Base-by-base conservation (phyloP, 2,888 invertebrate species). In the Ichneumon xanthorius region DNA sequence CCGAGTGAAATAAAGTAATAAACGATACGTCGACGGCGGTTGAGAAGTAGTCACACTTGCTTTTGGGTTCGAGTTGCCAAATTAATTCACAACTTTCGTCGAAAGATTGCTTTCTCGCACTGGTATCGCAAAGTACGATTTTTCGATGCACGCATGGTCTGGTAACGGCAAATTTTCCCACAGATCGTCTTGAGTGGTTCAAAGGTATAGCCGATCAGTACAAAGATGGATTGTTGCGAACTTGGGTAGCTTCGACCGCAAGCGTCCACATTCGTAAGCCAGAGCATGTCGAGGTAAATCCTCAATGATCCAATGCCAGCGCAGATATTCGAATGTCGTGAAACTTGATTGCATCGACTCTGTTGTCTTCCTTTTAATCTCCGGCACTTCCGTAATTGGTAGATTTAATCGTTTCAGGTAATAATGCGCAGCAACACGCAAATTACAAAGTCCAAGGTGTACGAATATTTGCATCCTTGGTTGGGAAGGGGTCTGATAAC, bases 401-500 rank as follows among this genome's bases (percentile, higher is more conserved):
- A 6, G 19, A 65, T 61, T 65, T 11, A 7, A 40, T 81, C n/a
- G n/a, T 37, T 37, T 82, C 26, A 96, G 40, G 40, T 9, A 9
- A 40, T 40, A 40, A 9, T 40, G 40, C 40, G 40, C 40, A 40
- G 40, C 40, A 40, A 40, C 9, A 40, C 40, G 9, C 9, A 40
- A 40, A 40, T 40, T 40, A 40, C 9, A 1, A 40, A 96, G 88
- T 93, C 95, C 0, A 84, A 88, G 5, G 86, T 92, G 1, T 95
- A 95, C 84, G 87, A 93, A 0, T 90, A 93, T 45, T 70, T 95
- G 0, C 89, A 91, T 82, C 94, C 94, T 1, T 95, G 95, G 95
- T 90, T 95, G 58, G 95, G 95, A 1, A 87, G 92, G 2, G 95
- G 95, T 1, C 90, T 95, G 0, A 89, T 95, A 0, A 95, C 94